Conservation (phyloP, 2,797 vertebrate species). For the Hydrophis major region DNA sequence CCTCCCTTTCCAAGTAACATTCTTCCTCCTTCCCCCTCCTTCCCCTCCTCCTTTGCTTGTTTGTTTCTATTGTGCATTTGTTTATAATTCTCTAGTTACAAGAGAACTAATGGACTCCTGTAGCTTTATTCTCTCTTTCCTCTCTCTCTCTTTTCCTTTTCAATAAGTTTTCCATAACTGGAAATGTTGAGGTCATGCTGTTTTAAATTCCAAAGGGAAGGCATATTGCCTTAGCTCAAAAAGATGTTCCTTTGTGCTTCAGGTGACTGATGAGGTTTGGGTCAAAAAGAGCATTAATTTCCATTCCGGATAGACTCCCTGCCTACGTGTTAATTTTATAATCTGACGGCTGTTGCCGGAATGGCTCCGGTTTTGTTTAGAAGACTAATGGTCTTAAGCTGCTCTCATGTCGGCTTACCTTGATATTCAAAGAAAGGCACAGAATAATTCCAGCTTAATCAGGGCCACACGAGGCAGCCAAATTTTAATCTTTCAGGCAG, state of each 20-base stretch:
- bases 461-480: background rate
- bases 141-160: background rate
- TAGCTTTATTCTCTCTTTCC: conserved; percentile 30
- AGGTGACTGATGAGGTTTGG: conserved; percentile 50
- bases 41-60: too few species aligned
- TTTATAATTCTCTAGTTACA: conserved; percentile 40
- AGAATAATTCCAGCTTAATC: conserved; percentile 13
- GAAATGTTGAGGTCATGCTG: conserved; percentile 41
- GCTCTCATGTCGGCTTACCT: background rate
- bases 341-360: conserved; percentile 34
- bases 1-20: background rate
- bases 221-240: conserved; percentile 42
- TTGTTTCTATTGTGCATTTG: background rate
- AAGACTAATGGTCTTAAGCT: conserved; percentile 35
- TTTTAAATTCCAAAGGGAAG: conserved; percentile 50
- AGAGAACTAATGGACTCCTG: conserved; percentile 25
- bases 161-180: conserved; percentile 42
- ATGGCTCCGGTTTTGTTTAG: conserved; percentile 30
- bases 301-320: conserved; percentile 51
- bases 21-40: too few species aligned
- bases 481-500: conserved; percentile 1
- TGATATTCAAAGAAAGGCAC: conserved; percentile 12
- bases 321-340: conserved; percentile 60
- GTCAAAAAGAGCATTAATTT: conserved; percentile 64
- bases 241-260: conserved; percentile 34